A percentile compares a stretch with the other conserved stretches of the same genome.
These are phyloP conservation scores for Prunella himalayana DNA, from an alignment of 2,113 vertebrate species.

Conservation along the genomic window DNA sequence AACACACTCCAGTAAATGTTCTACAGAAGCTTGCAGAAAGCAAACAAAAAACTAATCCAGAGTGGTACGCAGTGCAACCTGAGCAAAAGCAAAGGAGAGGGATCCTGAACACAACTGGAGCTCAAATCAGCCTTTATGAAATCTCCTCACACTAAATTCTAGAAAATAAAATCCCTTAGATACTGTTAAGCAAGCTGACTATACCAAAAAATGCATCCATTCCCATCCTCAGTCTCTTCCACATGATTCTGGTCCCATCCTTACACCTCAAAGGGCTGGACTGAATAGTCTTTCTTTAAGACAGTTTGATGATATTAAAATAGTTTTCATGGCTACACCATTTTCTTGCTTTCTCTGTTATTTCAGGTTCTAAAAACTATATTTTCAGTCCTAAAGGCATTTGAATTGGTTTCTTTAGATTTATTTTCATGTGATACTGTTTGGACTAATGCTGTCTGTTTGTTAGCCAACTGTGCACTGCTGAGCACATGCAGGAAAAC, in stretches of 20 bases:
- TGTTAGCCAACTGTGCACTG: not conserved
- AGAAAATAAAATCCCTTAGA: not conserved
- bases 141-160: not conserved
- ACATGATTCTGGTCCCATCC: not conserved
- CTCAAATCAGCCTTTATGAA: not conserved
- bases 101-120: not conserved
- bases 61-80: not conserved
- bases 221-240: not conserved
- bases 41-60: not conserved
- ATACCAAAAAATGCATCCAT: not conserved
- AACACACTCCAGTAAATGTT: not conserved
- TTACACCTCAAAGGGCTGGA: accelerated
- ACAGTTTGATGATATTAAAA: not conserved
- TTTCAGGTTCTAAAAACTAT: not conserved
- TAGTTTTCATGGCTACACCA: not conserved
- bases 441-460: not conserved
- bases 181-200: not conserved
- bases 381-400: not conserved
- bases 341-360: not conserved
- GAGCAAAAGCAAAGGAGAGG: not conserved
- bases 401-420: not conserved
- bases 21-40: not conserved
- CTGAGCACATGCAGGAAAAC: not conserved
- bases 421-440: not conserved
- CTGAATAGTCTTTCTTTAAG: not conserved